Conservation (phyloP, 2,888 invertebrate species). For the Brachypalpus laphriformis region DNA sequence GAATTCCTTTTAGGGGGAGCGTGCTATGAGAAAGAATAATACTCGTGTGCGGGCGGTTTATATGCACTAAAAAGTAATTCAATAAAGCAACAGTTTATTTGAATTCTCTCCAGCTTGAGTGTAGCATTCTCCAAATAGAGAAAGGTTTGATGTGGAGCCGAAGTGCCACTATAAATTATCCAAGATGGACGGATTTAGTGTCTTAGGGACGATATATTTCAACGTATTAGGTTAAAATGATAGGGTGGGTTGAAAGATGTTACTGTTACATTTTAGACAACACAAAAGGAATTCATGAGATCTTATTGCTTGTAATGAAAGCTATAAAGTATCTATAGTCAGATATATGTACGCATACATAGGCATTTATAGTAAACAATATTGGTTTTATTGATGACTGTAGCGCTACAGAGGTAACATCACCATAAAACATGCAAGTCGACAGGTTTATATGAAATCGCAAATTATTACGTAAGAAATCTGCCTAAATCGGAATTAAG, state of each 20-base stretch:
- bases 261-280: conserved; percentile 10
- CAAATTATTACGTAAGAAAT: too few relatives aligned
- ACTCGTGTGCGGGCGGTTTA: conserved; percentile 23
- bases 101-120: conserved; percentile 30
- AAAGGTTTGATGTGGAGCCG: conserved; percentile 54
- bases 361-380: too few relatives aligned
- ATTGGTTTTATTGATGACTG: too few relatives aligned
- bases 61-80: conserved; percentile 66
- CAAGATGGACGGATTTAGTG: conserved; percentile 70
- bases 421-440: too few relatives aligned
- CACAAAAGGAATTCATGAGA: conserved; percentile 17
- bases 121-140: conserved; percentile 34
- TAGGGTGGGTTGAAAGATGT: background rate
- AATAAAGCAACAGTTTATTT: conserved; percentile 73
- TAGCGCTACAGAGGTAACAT: too few relatives aligned
- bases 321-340: background rate
- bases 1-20: conserved; percentile 24
- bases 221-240: conserved; percentile 39
- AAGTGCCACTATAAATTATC: conserved; percentile 72
- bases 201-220: conserved; percentile 54
- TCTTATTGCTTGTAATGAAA: conserved; percentile 9
- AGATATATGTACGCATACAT: too few relatives aligned
- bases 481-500: too few relatives aligned
- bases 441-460: too few relatives aligned
- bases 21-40: conserved; percentile 18